These are phyloP conservation scores for Oophaga pumilio DNA, from an alignment of 2,113 vertebrate species.

Conservation along the genomic window DNA sequence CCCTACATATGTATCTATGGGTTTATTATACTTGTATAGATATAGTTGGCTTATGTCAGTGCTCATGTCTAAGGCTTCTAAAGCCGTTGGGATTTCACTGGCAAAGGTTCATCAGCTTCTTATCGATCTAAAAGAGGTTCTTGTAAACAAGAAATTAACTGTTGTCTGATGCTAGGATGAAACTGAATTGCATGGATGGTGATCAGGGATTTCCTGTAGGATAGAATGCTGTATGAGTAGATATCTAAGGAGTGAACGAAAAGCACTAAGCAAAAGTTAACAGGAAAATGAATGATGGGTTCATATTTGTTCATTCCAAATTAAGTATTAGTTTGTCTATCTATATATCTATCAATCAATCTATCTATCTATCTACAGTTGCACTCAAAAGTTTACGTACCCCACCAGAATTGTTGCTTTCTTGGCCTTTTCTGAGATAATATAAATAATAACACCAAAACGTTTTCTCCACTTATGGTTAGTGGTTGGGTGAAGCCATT, in stretches of 20 bases:
- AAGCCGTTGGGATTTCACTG: conserved; percentile 7
- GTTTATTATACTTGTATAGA: neutral
- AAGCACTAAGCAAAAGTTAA: neutral
- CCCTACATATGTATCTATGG: neutral
- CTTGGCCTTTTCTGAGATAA: no score
- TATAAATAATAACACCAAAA: no score
- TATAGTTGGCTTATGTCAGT: conserved; percentile 8
- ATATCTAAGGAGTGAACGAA: neutral
- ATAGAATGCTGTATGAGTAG: neutral
- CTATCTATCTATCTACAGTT: neutral
- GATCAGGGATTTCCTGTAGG: neutral
- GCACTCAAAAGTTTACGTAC: no score
- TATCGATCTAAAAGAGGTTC: conserved; percentile 23
- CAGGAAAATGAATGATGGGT: neutral
- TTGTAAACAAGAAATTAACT: conserved; percentile 36
- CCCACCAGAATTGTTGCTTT: no score
- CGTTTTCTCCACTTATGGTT: no score
- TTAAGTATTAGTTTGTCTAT: neutral
- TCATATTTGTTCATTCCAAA: neutral
- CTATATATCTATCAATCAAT: neutral
- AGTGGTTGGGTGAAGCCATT: no score
- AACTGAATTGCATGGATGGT: neutral
- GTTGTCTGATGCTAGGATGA: conserved; percentile 11
- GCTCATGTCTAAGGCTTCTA: neutral
- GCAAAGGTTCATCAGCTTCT: conserved; percentile 31